Evolutionary conservation across 2,797 vertebrate species (phyloP).

Genomic region (Pitangus sulphuratus): DNA sequence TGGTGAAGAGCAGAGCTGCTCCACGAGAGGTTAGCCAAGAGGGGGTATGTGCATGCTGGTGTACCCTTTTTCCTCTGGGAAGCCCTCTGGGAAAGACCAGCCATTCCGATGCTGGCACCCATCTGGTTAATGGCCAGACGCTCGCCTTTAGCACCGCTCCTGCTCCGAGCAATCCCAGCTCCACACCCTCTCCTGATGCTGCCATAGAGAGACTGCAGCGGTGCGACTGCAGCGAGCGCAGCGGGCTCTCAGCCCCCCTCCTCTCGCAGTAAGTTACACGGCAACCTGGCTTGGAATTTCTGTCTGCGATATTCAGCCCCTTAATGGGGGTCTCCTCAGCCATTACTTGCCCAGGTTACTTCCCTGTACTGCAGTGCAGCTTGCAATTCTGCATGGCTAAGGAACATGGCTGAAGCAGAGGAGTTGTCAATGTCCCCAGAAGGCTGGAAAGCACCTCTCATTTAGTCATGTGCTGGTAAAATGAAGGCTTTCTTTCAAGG

Average conservation of each 20-base stretch:
- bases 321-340: background rate
- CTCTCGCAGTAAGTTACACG: background rate
- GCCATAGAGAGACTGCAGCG: conserved; percentile 14
- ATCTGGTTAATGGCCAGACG: background rate
- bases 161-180: background rate
- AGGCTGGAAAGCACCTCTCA: background rate
- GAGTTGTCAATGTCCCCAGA: background rate
- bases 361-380: background rate
- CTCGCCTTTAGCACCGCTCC: background rate
- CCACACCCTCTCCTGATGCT: background rate
- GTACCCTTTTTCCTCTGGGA: background rate
- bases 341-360: background rate
- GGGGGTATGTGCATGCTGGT: fast-evolving
- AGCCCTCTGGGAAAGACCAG: background rate
- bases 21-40: background rate
- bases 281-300: background rate
- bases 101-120: background rate
- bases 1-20: background rate
- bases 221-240: background rate
- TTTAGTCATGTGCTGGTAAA: background rate
- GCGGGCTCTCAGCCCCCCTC: background rate
- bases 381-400: background rate
- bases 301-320: background rate
- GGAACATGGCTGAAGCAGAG: background rate
- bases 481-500: background rate